A percentile compares a stretch with the other conserved stretches of the same genome.
Evolutionary conservation across 1,140 invertebrate species (phyloP).

Genomic region (Cyrtorhinus lividipennis): DNA sequence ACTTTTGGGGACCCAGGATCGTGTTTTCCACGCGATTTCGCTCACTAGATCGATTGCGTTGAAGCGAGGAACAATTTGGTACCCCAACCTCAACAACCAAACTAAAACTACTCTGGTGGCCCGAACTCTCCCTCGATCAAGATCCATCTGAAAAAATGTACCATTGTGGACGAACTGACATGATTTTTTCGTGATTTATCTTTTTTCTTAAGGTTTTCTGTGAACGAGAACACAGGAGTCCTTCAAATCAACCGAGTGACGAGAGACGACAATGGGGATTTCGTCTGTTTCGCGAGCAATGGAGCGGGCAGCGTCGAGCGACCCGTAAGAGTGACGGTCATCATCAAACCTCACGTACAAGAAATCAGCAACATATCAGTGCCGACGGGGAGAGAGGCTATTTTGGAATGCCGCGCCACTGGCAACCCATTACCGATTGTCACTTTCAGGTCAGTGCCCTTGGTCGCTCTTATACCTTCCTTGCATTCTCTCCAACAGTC

Average conservation of each 20-base stretch:
- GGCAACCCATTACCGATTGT: slow-evolving; percentile 63
- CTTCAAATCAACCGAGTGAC: slow-evolving; percentile 61
- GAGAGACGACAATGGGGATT: slow-evolving; percentile 60
- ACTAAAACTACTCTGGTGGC: too few relatives aligned
- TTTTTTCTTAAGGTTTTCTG: neutral
- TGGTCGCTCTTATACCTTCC: too few relatives aligned
- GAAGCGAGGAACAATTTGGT: too few relatives aligned
- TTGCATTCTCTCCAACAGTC: too few relatives aligned
- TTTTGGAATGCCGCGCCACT: slow-evolving; percentile 54
- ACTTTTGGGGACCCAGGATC: too few relatives aligned
- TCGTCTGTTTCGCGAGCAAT: slow-evolving; percentile 71
- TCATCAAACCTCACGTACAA: slow-evolving; percentile 64
- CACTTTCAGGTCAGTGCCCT: slow-evolving; percentile 45
- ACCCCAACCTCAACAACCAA: too few relatives aligned
- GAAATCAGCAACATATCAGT: slow-evolving; percentile 59
- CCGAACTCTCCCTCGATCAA: too few relatives aligned
- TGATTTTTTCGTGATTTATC: too few relatives aligned
- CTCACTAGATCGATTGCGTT: too few relatives aligned
- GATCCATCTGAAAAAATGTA: too few relatives aligned
- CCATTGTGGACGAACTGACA: too few relatives aligned
- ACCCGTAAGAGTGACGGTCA: slow-evolving; percentile 41
- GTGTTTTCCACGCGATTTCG: too few relatives aligned
- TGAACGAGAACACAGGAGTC: slow-evolving; percentile 31
- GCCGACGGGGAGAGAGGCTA: slow-evolving; percentile 42
- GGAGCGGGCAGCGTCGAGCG: slow-evolving; percentile 53